Percentiles rank a stretch among this genome's conserved stretches.
Evolutionary conservation across 2,113 vertebrate genomes (phyloP).

Genomic region (Cyprinodon variegatus): DNA sequence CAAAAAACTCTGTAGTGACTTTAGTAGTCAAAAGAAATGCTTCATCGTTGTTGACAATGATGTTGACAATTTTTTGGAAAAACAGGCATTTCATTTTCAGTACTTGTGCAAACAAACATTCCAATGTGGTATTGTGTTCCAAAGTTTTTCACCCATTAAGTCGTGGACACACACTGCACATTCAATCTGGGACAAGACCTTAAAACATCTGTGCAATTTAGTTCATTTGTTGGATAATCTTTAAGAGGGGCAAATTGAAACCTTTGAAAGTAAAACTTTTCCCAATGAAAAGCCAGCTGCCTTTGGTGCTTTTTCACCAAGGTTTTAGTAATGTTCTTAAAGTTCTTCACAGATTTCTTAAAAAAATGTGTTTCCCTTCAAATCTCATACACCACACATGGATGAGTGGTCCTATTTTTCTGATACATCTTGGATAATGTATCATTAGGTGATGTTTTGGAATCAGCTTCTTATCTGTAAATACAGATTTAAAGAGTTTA

Average conservation of each 20-base stretch:
- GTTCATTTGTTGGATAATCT: neutral
- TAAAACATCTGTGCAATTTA: too few relatives aligned
- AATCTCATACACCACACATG: constrained; percentile 1
- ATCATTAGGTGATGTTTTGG: constrained; percentile 3
- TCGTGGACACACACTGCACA: too few relatives aligned
- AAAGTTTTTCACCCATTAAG: neutral
- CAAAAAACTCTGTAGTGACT: constrained; percentile 23
- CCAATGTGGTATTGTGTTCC: neutral
- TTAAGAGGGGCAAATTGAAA: constrained; percentile 5
- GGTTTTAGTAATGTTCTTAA: constrained; percentile 2
- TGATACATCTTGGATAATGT: neutral
- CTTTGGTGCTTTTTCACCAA: neutral
- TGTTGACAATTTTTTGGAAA: too few relatives aligned
- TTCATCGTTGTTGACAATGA: too few relatives aligned
- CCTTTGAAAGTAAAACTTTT: neutral
- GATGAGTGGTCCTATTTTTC: neutral
- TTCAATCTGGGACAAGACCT: too few relatives aligned
- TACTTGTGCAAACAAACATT: neutral
- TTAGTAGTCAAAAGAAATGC: too few relatives aligned
- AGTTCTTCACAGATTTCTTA: constrained; percentile 4
- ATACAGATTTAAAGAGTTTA: neutral
- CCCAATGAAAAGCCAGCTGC: neutral
- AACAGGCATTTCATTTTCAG: too few relatives aligned
- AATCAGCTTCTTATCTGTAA: neutral
- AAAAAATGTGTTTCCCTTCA: constrained; percentile 2